These are phyloP conservation scores for Noctilio leporinus DNA, from an alignment of 2,113 vertebrate species.

Conservation along the genomic window DNA sequence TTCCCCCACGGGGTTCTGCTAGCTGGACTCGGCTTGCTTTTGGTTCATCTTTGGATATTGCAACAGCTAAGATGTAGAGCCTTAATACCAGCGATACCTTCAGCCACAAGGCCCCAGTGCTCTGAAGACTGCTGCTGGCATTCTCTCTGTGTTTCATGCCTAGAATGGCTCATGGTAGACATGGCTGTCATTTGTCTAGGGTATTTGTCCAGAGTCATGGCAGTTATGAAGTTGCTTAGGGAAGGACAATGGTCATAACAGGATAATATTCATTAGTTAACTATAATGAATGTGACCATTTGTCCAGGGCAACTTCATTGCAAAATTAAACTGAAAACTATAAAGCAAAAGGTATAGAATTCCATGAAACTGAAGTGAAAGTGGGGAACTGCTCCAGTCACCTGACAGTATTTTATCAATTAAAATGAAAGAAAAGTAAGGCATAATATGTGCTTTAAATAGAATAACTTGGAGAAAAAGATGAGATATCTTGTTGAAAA, in stretches of 20 bases:
- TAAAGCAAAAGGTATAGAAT: not conserved
- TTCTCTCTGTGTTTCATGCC: not conserved
- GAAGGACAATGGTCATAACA: not conserved
- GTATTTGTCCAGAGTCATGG: not conserved
- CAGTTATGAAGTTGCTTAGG: not conserved
- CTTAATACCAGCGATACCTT: not conserved
- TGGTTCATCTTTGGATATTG: not conserved
- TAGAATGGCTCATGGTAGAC: not conserved
- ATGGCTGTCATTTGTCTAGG: not conserved
- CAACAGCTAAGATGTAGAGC: not conserved
- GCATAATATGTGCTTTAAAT: not conserved
- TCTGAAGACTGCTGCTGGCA: not conserved
- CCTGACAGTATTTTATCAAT: not conserved
- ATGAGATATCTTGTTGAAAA: not conserved
- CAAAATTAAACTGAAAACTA: not conserved
- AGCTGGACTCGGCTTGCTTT: not conserved
- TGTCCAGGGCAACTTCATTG: not conserved
- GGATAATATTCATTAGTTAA: not conserved
- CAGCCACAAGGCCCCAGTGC: not conserved
- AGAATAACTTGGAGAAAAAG: not conserved
- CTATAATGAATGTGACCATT: not conserved
- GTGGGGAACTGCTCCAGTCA: not conserved
- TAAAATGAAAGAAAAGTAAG: not conserved
- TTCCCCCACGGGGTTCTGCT: not conserved
- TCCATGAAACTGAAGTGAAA: not conserved